These are phyloP conservation scores for Cinara cedri DNA, from an alignment of 2,888 invertebrate genomes.

Conservation along the genomic window DNA sequence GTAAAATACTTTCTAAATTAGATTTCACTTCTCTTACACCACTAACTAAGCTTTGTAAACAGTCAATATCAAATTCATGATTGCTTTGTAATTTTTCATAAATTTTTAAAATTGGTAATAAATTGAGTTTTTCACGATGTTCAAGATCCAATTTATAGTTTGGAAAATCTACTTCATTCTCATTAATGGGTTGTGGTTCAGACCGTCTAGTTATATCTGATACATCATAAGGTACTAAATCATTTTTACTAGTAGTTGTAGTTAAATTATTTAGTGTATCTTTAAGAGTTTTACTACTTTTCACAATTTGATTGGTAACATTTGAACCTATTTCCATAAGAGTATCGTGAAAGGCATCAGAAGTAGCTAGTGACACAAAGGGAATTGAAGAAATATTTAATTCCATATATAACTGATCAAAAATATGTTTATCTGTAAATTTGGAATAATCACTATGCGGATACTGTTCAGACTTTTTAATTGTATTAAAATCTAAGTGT, in stretches of 20 bases:
- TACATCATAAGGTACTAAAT: constrained; percentile 46
- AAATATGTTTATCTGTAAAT: constrained; percentile 19
- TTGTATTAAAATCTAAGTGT: constrained; percentile 29
- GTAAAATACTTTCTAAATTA: constrained; percentile 44
- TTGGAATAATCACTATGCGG: constrained; percentile 6
- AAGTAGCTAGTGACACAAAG: constrained; percentile 60
- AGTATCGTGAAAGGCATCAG: constrained; percentile 63
- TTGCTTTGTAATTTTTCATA: constrained; percentile 44
- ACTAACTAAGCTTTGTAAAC: constrained; percentile 31
- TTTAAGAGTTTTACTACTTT: constrained; percentile 67
- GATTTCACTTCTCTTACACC: constrained; percentile 40
- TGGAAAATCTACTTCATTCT: constrained; percentile 42
- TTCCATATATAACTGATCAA: constrained; percentile 54
- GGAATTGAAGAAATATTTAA: constrained; percentile 57
- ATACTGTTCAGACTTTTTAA: constrained; percentile 28
- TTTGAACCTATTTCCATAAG: constrained; percentile 66
- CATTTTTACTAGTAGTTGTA: constrained; percentile 21
- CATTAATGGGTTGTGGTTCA: constrained; percentile 19
- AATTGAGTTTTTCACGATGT: constrained; percentile 47
- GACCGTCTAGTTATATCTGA: constrained; percentile 15
- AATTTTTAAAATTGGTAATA: constrained; percentile 43
- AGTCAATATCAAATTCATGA: constrained; percentile 39
- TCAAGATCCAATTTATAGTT: constrained; percentile 46
- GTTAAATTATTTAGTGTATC: constrained; percentile 62
- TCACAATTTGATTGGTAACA: constrained; percentile 67